Percentiles rank a stretch among this genome's conserved stretches.
phyloP scores from a whole-genome alignment of 1,140 invertebrate species.

The Scaptomyza hsui region DNA sequence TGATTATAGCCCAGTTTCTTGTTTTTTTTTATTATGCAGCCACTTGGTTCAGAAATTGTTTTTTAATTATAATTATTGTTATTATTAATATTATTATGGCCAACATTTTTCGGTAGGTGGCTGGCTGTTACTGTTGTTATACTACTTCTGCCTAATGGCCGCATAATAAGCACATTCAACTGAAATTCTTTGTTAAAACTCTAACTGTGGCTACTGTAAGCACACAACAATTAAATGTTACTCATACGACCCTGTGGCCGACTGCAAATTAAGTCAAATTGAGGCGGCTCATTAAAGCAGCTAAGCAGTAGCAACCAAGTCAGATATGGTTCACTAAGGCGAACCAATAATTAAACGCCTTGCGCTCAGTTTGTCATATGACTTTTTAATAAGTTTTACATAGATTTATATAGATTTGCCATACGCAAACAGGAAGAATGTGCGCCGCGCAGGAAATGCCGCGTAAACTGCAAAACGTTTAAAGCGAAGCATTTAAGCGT shows the following conservation, averaged over 20 bases:
- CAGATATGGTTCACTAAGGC: slow-evolving; percentile 44
- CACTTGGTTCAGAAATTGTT: slow-evolving; percentile 67
- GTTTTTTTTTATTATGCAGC: slow-evolving; percentile 44
- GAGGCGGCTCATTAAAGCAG: slow-evolving; percentile 68
- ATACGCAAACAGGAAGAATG: slow-evolving; percentile 66
- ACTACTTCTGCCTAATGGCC: slow-evolving; percentile 66
- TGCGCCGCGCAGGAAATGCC: slow-evolving; percentile 65
- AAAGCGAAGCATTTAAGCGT: slow-evolving; percentile 63
- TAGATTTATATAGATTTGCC: slow-evolving; percentile 77
- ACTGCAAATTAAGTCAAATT: slow-evolving; percentile 77
- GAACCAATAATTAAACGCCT: slow-evolving; percentile 66
- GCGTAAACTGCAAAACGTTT: slow-evolving; percentile 60
- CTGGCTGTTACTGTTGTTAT: slow-evolving; percentile 34
- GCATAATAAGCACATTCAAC: slow-evolving; percentile 73
- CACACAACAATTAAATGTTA: slow-evolving; percentile 77
- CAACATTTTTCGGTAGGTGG: slow-evolving; percentile 6
- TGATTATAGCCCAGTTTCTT: slow-evolving; percentile 65
- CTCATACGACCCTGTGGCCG: slow-evolving; percentile 79
- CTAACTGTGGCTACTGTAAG: slow-evolving; percentile 41
- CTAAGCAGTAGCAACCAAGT: background rate
- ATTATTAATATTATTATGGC: slow-evolving; percentile 38
- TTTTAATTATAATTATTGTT: slow-evolving; percentile 82
- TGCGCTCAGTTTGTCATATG: slow-evolving; percentile 70
- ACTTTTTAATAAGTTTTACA: slow-evolving; percentile 78
- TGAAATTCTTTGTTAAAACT: slow-evolving; percentile 65